Evolutionary conservation across 2,888 invertebrate genomes (phyloP).

Genomic region (Erebia ligea): DNA sequence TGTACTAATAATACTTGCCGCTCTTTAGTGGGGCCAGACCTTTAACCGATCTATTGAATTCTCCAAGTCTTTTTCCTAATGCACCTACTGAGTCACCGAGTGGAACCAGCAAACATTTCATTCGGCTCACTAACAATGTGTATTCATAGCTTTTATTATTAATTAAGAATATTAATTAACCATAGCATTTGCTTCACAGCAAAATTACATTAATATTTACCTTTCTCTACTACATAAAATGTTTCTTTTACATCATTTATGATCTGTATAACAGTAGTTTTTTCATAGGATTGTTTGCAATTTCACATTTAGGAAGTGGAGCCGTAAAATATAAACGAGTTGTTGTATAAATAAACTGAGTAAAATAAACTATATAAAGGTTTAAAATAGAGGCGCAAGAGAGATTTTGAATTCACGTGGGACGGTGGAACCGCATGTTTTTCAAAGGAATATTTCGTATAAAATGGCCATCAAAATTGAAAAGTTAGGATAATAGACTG

Average conservation of each 20-base stretch:
- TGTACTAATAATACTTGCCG: too few relatives aligned
- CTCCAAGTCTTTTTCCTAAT: slow-evolving; percentile 28
- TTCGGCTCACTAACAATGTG: background rate
- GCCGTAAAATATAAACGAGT: too few relatives aligned
- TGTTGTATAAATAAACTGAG: too few relatives aligned
- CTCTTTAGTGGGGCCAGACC: too few relatives aligned
- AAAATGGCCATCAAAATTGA: slow-evolving; percentile 1
- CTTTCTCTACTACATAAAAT: too few relatives aligned
- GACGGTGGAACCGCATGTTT: background rate
- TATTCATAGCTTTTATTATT: slow-evolving; percentile 25
- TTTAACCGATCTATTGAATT: slow-evolving; percentile 35
- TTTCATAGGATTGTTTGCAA: too few relatives aligned
- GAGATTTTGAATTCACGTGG: background rate
- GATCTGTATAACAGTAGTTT: too few relatives aligned
- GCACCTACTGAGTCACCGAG: slow-evolving; percentile 23
- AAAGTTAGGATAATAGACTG: slow-evolving; percentile 52
- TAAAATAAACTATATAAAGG: too few relatives aligned
- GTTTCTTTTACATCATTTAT: too few relatives aligned
- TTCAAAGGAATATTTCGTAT: slow-evolving; percentile 1
- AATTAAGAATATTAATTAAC: slow-evolving; percentile 18
- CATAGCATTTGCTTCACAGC: background rate
- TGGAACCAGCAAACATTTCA: slow-evolving; percentile 27
- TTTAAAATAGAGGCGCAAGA: slow-evolving; percentile 36
- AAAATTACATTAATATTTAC: background rate
- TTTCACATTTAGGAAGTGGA: too few relatives aligned